Percentiles rank a stretch among this genome's conserved stretches.
These are phyloP conservation scores for Heliconius sara DNA, from an alignment of 2,888 invertebrate genomes.

Conservation along the genomic window DNA sequence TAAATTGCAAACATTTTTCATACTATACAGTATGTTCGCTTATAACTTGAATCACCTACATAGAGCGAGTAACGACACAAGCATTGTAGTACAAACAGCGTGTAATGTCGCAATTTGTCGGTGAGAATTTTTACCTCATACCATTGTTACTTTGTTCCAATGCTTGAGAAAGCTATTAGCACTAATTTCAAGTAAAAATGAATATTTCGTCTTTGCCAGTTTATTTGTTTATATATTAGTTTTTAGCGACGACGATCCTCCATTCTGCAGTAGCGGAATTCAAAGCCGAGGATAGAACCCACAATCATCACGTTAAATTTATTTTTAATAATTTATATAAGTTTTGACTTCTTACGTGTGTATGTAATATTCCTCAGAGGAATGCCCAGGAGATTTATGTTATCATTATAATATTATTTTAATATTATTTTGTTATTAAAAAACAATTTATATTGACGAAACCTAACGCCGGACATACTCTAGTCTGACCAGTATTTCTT, in stretches of 20 bases:
- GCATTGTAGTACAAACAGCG: slow-evolving; percentile 38
- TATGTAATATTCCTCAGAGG: too few relatives aligned
- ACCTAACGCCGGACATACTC: not conserved
- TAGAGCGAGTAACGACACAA: slow-evolving; percentile 11
- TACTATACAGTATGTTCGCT: not conserved
- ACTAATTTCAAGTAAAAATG: slow-evolving; percentile 8
- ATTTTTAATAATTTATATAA: too few relatives aligned
- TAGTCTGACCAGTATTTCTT: not conserved
- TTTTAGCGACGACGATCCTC: not conserved
- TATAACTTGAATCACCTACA: slow-evolving; percentile 3
- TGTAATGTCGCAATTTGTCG: slow-evolving; percentile 39
- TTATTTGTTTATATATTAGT: too few relatives aligned
- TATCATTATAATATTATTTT: too few relatives aligned
- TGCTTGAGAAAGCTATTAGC: slow-evolving; percentile 29
- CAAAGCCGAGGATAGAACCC: too few relatives aligned
- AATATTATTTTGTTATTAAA: too few relatives aligned
- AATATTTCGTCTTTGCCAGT: not conserved
- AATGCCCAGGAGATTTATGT: too few relatives aligned
- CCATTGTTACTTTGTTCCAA: slow-evolving; percentile 34
- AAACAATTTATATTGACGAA: too few relatives aligned
- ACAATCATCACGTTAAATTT: too few relatives aligned
- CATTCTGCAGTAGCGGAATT: too few relatives aligned
- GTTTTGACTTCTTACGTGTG: too few relatives aligned
- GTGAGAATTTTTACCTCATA: slow-evolving; percentile 42
- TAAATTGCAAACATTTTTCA: too few relatives aligned